These are phyloP conservation scores for Tolypeutes matacus DNA, from an alignment of 2,797 vertebrate genomes.

Conservation along the genomic window DNA sequence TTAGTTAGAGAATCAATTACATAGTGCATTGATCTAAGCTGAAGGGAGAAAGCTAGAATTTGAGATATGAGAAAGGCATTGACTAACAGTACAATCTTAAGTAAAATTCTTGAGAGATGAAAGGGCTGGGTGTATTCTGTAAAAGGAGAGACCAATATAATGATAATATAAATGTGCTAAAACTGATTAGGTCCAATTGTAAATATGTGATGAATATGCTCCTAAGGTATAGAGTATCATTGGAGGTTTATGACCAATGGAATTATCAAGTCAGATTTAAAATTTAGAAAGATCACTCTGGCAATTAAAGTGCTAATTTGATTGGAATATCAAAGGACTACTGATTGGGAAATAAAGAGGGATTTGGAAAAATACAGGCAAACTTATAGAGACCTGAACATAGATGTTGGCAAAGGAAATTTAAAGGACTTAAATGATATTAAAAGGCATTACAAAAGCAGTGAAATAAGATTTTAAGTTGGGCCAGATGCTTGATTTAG, in stretches of 20 bases:
- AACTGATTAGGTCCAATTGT: not conserved
- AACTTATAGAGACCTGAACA: not conserved
- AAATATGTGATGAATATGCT: not conserved
- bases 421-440: not conserved
- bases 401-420: not conserved
- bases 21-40: conserved; percentile 30
- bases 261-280: not conserved
- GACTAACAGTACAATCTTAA: not conserved
- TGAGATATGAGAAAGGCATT: conserved; percentile 3
- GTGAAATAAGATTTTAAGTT: not conserved
- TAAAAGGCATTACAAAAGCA: not conserved
- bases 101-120: not conserved
- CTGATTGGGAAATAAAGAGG: not conserved
- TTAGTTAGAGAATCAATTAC: conserved; percentile 31
- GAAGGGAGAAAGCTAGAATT: not conserved
- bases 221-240: not conserved
- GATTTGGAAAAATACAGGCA: not conserved
- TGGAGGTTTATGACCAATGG: not conserved
- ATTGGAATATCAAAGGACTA: not conserved
- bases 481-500: not conserved
- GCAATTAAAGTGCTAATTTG: not conserved
- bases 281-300: not conserved
- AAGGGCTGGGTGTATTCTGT: not conserved
- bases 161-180: not conserved
- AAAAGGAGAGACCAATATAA: not conserved